Percentiles rank a stretch among this genome's conserved stretches.
These are phyloP conservation scores for Acromyrmex heyeri DNA, from an alignment of 1,140 invertebrate genomes.

Conservation along the genomic window DNA sequence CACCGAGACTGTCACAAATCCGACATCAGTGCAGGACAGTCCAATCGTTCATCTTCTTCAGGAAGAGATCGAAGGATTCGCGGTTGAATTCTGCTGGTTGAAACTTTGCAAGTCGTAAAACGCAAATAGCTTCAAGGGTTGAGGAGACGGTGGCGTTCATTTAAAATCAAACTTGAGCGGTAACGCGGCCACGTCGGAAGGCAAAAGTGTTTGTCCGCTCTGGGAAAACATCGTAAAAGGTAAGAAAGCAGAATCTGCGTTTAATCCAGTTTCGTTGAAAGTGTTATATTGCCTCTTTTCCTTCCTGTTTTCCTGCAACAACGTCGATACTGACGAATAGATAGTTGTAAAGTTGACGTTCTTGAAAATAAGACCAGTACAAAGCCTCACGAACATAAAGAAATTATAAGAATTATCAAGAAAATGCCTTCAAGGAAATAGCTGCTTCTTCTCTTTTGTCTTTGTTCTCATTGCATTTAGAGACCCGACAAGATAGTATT, in stretches of 20 bases:
- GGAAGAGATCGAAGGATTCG: background rate
- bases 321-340: background rate
- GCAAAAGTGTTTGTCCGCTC: background rate
- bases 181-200: background rate
- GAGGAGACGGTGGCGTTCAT: background rate
- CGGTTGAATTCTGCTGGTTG: background rate
- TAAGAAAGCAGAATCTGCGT: constrained; percentile 19
- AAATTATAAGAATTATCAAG: constrained; percentile 17
- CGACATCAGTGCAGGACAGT: background rate
- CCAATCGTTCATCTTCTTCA: constrained; percentile 10
- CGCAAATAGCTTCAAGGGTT: constrained; percentile 1
- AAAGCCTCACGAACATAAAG: constrained; percentile 3
- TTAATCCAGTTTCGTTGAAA: background rate
- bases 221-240: constrained; percentile 23
- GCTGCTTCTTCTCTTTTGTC: constrained; percentile 40
- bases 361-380: constrained; percentile 20
- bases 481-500: constrained; percentile 1
- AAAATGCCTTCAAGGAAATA: background rate
- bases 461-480: background rate
- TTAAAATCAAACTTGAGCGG: constrained; percentile 29
- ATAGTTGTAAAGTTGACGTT: background rate
- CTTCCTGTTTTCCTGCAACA: background rate
- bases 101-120: constrained; percentile 56
- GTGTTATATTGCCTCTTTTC: background rate
- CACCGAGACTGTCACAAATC: background rate